Evolutionary conservation across 30 jellyfish, hydroid and myxozoan species (phyloP).

Genomic region (Cassiopea xamachana): DNA sequence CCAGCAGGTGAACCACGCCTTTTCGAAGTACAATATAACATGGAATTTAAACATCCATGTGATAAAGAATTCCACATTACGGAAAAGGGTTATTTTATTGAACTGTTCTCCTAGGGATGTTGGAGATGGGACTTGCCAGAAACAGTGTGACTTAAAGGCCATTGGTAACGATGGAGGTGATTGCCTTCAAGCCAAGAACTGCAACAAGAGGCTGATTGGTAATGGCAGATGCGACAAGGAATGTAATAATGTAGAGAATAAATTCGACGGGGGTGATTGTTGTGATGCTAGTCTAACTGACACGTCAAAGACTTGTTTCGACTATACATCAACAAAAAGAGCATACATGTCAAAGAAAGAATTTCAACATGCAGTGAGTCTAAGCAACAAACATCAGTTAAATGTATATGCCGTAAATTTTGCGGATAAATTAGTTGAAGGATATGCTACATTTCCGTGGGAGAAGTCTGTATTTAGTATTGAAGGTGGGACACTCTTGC

Average conservation of each 20-base stretch:
- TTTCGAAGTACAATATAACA: conserved; percentile 76
- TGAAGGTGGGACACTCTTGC: conserved; percentile 80
- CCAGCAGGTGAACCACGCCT: conserved; percentile 54
- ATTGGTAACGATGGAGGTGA: conserved; percentile 53
- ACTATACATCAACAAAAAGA: conserved; percentile 43
- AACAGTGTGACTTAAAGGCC: conserved; percentile 7
- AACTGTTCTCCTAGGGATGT: conserved; percentile 30
- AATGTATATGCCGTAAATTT: conserved; percentile 50
- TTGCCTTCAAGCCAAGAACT: conserved; percentile 13
- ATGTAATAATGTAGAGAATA: conserved; percentile 7
- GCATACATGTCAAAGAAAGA: conserved; percentile 51
- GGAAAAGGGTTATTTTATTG: conserved; percentile 30
- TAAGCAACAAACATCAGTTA: conserved; percentile 51
- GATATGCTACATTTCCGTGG: conserved; percentile 91
- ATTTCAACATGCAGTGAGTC: conserved; percentile 41
- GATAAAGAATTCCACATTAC: conserved; percentile 58
- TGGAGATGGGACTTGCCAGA: conserved; percentile 32
- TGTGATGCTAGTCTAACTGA: conserved; percentile 18
- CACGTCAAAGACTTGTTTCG: conserved; percentile 56
- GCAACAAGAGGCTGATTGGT: conserved; percentile 2
- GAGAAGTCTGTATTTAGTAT: conserved; percentile 56
- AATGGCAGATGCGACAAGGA: conserved; percentile 56
- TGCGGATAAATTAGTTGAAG: conserved; percentile 26
- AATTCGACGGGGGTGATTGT: conserved; percentile 73
- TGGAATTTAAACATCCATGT: conserved; percentile 44